Evolutionary conservation across 2,113 vertebrate genomes (phyloP).

Genomic region (Cacatua alba): DNA sequence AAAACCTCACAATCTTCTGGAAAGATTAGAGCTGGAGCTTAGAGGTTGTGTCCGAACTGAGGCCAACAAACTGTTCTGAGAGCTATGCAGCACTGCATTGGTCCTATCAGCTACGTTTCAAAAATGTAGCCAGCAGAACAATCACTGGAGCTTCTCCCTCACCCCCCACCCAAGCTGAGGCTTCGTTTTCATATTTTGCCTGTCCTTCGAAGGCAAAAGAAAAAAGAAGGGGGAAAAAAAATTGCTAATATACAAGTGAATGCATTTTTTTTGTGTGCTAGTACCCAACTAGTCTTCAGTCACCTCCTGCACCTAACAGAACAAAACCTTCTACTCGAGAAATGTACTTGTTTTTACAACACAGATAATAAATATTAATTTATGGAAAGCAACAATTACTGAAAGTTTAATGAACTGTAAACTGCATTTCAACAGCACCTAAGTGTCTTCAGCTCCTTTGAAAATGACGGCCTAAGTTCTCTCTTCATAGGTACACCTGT

Average conservation of each 20-base stretch:
- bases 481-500: background rate
- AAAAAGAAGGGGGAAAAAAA: background rate
- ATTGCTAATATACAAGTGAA: background rate
- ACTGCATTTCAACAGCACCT: background rate
- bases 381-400: background rate
- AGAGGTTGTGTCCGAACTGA: background rate
- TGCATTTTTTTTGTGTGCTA: background rate
- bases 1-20: fast-evolving
- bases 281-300: background rate
- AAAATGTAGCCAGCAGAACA: background rate
- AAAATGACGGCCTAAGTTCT: background rate
- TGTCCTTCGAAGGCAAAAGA: background rate
- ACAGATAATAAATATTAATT: background rate
- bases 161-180: background rate
- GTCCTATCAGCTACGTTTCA: background rate
- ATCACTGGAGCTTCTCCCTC: background rate
- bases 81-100: background rate
- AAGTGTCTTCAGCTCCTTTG: background rate
- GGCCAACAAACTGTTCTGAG: background rate
- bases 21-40: background rate
- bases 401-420: background rate
- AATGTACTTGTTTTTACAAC: background rate
- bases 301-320: background rate
- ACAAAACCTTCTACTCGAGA: background rate
- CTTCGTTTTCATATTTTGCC: background rate